A percentile compares a stretch with the other conserved stretches of the same genome.
These are phyloP conservation scores for Falcunculus frontatus DNA, from an alignment of 2,113 vertebrate species.

Conservation along the genomic window DNA sequence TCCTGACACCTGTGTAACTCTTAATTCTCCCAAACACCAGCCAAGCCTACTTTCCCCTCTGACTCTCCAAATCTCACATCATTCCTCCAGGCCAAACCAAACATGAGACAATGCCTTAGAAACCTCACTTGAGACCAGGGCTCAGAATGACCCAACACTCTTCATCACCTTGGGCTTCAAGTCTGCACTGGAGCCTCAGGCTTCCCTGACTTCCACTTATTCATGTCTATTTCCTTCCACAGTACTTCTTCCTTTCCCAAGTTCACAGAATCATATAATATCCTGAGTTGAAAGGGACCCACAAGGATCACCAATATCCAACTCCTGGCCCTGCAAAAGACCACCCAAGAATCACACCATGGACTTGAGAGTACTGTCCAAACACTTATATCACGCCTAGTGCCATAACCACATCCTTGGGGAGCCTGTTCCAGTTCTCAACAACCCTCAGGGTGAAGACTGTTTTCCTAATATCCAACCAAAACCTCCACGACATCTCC, in stretches of 20 bases:
- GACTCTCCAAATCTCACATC: not conserved
- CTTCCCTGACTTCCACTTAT: not conserved
- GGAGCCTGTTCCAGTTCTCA: not conserved
- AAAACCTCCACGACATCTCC: not conserved
- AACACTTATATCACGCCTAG: not conserved
- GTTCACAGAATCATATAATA: not conserved
- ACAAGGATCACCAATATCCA: not conserved
- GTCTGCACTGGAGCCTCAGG: accelerated
- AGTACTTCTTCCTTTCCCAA: not conserved
- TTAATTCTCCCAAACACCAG: not conserved
- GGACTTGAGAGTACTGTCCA: too few species aligned
- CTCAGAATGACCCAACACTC: not conserved
- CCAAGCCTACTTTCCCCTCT: not conserved
- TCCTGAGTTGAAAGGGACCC: not conserved
- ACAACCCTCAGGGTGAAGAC: not conserved
- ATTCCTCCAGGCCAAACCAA: not conserved
- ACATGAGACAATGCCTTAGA: not conserved
- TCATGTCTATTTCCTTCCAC: not conserved
- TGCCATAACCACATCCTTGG: not conserved
- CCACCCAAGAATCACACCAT: not conserved
- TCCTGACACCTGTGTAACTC: not conserved
- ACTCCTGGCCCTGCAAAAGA: not conserved
- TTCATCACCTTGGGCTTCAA: too few species aligned
- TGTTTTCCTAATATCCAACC: not conserved
- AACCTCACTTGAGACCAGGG: not conserved